Conservation (phyloP, 2,797 vertebrate species). For the Sylvilagus floridanus region DNA sequence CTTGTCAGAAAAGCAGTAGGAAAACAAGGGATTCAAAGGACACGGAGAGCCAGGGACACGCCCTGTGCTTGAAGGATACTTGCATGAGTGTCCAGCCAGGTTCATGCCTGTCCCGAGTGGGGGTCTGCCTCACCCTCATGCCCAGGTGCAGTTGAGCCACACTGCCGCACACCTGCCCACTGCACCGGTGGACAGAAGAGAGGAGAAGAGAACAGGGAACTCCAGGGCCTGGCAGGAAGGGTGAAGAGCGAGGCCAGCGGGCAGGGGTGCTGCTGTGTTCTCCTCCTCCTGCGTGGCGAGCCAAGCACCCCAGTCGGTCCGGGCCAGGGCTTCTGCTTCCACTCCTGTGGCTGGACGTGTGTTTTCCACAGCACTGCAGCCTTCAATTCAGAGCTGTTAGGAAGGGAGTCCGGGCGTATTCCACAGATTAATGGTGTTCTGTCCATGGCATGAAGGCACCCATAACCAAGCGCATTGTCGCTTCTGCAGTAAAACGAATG, state of each 20-base stretch:
- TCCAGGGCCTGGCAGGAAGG: background rate
- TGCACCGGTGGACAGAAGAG: background rate
- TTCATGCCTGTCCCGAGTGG: background rate
- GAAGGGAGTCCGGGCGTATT: background rate
- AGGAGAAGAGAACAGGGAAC: background rate
- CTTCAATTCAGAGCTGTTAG: conserved; percentile 14
- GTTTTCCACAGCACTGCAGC: background rate
- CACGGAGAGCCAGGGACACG: background rate
- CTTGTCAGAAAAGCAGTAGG: background rate
- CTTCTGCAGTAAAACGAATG: background rate
- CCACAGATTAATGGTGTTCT: background rate
- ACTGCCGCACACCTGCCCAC: too few species aligned
- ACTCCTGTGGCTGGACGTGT: accelerated
- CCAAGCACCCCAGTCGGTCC: accelerated
- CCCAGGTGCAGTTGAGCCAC: too few species aligned
- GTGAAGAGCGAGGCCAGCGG: background rate
- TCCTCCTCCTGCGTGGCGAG: background rate
- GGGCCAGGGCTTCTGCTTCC: background rate
- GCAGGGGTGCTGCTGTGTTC: background rate
- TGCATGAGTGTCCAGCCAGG: background rate
- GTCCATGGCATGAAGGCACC: background rate
- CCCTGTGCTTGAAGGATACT: background rate
- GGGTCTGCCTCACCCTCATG: background rate
- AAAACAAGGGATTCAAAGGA: background rate
- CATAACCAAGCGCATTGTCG: background rate